Evolutionary conservation across 2,888 invertebrate genomes (phyloP), one percentile per base, ranked within the genome.

Genomic region (Agriopis leucophaearia): DNA sequence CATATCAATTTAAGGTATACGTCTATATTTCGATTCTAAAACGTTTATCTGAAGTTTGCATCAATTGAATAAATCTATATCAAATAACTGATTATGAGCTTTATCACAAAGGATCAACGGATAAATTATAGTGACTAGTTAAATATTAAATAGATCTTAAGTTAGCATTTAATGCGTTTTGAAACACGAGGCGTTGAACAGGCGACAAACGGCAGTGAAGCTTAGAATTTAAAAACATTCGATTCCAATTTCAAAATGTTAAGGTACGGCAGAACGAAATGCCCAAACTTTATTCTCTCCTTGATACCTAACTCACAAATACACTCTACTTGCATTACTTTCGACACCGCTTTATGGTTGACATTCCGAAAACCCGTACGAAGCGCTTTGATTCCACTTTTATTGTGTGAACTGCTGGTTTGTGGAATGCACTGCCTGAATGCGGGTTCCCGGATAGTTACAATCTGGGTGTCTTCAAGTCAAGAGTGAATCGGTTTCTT

Each of bases 161-260:
- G 45, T 38, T 54, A 50, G 40, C 38, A 38, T 60, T 72, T 67
- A 81, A 65, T 66, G 13, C 67, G 77, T 82, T 84, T 83, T 81
- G 84, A 78, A 88, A 86, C 78, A 73, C 71, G 85, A 87, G 82
- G 88, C 85, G 88, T 79, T 83, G 86, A 89, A 82, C 81, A 83
- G 85, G 78, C 78, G 85, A 89, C 89, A 87, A 74, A 91, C 89
- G 85, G 82, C 80, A 85, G 81, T 80, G 77, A 82, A 74, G 84
- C 77, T 79, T 81, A 75, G 79, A 83, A 78, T 89, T 91, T 85
- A 88, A 90, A 92, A 92, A 92, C 91, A 91, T 89, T 86, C 85
- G 91, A 86, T 86, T 93, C 91, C 77, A 76, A 91, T 93, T 92
- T 88, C 92, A 90, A 88, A 89, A 82, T 80, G 69, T 70, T 3